Conservation (phyloP, 2,888 invertebrate genomes). For the Platerodrilus igneus region DNA sequence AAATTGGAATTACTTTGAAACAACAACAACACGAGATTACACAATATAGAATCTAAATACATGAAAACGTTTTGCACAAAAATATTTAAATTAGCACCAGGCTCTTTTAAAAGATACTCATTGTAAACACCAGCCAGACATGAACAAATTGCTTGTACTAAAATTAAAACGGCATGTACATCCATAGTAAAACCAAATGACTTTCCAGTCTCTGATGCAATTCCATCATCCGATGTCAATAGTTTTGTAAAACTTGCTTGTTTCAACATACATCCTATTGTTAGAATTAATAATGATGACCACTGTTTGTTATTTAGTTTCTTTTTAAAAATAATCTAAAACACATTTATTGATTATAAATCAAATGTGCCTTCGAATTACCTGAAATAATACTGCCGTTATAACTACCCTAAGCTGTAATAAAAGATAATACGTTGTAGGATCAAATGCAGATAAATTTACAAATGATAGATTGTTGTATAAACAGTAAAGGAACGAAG, state of each 20-base stretch:
- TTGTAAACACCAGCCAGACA: constrained; percentile 95
- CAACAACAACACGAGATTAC: constrained; percentile 71
- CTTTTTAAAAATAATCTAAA: constrained; percentile 81
- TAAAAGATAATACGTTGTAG: constrained; percentile 88
- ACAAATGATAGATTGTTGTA: constrained; percentile 93
- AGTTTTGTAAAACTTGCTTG: constrained; percentile 58
- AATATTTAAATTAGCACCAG: constrained; percentile 79
- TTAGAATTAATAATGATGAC: constrained; percentile 81
- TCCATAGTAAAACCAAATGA: constrained; percentile 48
- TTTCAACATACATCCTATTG: constrained; percentile 87
- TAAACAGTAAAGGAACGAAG: constrained; percentile 85
- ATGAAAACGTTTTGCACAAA: constrained; percentile 93
- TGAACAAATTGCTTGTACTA: constrained; percentile 82
- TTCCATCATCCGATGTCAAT: constrained; percentile 18
- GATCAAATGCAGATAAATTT: constrained; percentile 87
- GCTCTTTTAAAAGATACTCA: constrained; percentile 85
- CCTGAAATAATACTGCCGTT: constrained; percentile 89
- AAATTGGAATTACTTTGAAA: constrained; percentile 60
- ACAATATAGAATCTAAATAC: constrained; percentile 92
- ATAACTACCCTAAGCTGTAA: constrained; percentile 88
- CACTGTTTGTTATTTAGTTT: constrained; percentile 77
- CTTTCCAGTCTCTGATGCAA: constrained; percentile 40
- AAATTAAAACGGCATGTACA: constrained; percentile 61
- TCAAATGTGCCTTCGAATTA: constrained; percentile 43
- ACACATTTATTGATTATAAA: constrained; percentile 28